phyloP scores from a whole-genome alignment of 2,888 invertebrate genomes.

The Ennomos fuscantarius region DNA sequence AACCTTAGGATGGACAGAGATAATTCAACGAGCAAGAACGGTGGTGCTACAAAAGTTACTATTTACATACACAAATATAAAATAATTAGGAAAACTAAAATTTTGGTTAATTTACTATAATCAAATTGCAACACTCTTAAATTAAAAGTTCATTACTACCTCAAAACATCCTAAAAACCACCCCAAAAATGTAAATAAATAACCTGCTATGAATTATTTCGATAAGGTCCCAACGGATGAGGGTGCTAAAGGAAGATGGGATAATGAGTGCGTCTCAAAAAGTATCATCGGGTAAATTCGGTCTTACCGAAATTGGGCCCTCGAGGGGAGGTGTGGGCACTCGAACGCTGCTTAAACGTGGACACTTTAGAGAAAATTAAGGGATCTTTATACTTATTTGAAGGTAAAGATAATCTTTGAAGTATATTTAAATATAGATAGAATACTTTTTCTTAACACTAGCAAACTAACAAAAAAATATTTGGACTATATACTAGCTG shows the following conservation, averaged over 20 bases:
- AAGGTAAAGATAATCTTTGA: neutral
- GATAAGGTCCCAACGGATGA: constrained; percentile 1
- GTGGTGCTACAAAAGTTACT: too few relatives aligned
- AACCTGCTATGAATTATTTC: neutral
- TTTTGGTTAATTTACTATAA: too few relatives aligned
- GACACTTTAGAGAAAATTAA: constrained; percentile 27
- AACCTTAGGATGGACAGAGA: too few relatives aligned
- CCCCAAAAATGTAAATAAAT: neutral
- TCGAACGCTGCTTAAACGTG: constrained; percentile 33
- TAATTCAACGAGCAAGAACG: too few relatives aligned
- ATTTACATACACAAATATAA: too few relatives aligned
- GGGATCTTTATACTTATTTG: neutral
- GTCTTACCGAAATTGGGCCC: constrained; percentile 31
- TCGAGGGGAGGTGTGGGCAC: constrained; percentile 28
- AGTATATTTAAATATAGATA: too few relatives aligned
- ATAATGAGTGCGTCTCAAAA: constrained; percentile 26
- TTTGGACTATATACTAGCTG: too few relatives aligned
- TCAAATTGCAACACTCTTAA: too few relatives aligned
- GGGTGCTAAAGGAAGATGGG: constrained; percentile 13
- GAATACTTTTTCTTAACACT: too few relatives aligned
- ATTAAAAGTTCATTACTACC: too few relatives aligned
- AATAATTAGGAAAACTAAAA: too few relatives aligned
- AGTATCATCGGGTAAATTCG: constrained; percentile 31
- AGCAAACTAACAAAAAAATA: too few relatives aligned
- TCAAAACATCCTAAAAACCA: neutral